Evolutionary conservation across 2,113 vertebrate species (phyloP).

Genomic region (Pitta sordida): DNA sequence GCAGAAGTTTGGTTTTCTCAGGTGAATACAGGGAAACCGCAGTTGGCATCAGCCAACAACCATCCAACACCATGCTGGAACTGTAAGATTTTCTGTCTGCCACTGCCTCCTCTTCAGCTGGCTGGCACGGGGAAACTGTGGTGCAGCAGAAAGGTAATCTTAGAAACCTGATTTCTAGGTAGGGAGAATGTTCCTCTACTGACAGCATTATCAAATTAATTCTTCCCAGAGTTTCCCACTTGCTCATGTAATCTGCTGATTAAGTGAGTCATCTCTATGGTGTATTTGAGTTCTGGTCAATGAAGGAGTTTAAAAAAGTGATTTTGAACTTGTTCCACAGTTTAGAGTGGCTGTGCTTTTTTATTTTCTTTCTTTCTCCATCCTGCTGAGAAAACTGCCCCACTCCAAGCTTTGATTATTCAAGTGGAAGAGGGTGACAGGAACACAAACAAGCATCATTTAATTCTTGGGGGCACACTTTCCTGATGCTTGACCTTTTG

Average conservation of each 20-base stretch:
- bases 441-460: constrained; percentile 49
- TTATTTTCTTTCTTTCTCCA: neutral
- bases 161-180: neutral
- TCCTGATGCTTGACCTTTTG: constrained; percentile 67
- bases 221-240: neutral
- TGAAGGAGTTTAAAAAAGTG: neutral
- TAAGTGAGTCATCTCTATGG: neutral
- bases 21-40: neutral
- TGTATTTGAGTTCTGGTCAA: constrained; percentile 17
- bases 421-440: constrained; percentile 24
- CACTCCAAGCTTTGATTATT: constrained; percentile 24
- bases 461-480: constrained; percentile 53
- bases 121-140: neutral
- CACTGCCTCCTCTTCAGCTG: neutral
- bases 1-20: neutral
- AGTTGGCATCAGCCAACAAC: neutral
- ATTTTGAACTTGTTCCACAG: neutral
- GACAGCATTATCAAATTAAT: neutral
- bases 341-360: neutral
- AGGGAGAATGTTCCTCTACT: neutral
- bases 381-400: constrained; percentile 17
- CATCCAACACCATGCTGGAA: neutral
- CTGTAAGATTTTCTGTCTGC: neutral
- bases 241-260: constrained; percentile 13
- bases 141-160: neutral